Evolutionary conservation across 2,113 vertebrate genomes (phyloP).

Genomic region (Eubucco bourcierii): DNA sequence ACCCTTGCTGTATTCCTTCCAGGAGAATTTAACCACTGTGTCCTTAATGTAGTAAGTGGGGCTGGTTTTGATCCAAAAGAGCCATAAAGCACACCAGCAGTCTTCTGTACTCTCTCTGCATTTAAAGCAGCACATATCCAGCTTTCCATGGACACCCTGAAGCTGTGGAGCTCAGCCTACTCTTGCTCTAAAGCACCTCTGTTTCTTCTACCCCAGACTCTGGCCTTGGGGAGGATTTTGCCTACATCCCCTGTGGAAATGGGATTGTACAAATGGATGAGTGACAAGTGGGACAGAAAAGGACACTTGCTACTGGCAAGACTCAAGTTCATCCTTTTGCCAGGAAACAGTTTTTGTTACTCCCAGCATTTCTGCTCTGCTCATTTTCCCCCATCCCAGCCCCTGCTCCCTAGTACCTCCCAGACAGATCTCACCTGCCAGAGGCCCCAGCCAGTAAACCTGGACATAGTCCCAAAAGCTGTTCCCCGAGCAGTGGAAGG

Average conservation of each 20-base stretch:
- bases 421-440: slow-evolving; percentile 73
- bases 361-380: background rate
- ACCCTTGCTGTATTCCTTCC: rapidly evolving
- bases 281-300: too few species aligned
- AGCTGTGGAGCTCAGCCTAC: background rate
- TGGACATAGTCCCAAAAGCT: slow-evolving; percentile 78
- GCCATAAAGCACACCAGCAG: background rate
- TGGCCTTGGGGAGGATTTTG: background rate
- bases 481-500: slow-evolving; percentile 86
- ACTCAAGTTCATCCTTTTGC: background rate
- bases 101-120: background rate
- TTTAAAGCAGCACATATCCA: background rate
- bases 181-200: background rate
- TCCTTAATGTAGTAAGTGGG: background rate
- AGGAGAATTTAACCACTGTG: background rate
- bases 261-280: background rate
- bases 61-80: background rate
- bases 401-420: background rate
- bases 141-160: background rate
- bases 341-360: rapidly evolving
- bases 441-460: slow-evolving; percentile 88
- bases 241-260: rapidly evolving
- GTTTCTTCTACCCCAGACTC: background rate
- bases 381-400: background rate
- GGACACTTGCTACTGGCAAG: background rate